Conservation (phyloP, 2,113 vertebrate genomes). For the Pycnonotus jocosus region DNA sequence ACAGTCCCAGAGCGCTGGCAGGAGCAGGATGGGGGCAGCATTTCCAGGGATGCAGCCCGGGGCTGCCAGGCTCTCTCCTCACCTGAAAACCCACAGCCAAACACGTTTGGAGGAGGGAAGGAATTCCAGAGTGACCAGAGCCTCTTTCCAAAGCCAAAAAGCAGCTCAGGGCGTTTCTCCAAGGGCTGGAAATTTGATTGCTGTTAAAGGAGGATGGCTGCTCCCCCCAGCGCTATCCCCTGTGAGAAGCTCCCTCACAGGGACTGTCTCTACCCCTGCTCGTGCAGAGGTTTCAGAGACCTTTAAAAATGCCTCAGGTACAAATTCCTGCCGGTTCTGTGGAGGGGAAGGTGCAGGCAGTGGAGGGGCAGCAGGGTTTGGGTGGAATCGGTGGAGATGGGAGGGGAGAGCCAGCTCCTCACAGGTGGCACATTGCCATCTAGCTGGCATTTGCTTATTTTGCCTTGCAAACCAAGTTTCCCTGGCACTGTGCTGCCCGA, state of each 20-base stretch:
- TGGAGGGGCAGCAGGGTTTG: background rate
- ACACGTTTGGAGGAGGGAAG: background rate
- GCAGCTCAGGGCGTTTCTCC: background rate
- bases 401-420: background rate
- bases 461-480: background rate
- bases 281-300: background rate
- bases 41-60: background rate
- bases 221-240: background rate
- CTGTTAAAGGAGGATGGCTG: background rate
- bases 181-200: background rate
- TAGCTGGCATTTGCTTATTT: slow-evolving; percentile 36
- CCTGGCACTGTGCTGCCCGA: background rate
- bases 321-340: background rate
- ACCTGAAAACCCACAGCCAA: background rate
- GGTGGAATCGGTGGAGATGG: background rate
- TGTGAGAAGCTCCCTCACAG: accelerated
- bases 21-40: background rate
- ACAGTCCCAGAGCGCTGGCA: background rate
- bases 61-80: background rate
- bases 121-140: background rate
- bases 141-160: background rate
- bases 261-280: background rate
- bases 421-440: slow-evolving; percentile 48
- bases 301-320: background rate
- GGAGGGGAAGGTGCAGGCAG: background rate